phyloP scores from a whole-genome alignment of 1,140 invertebrate genomes.

The Tetramorium alpestre region DNA sequence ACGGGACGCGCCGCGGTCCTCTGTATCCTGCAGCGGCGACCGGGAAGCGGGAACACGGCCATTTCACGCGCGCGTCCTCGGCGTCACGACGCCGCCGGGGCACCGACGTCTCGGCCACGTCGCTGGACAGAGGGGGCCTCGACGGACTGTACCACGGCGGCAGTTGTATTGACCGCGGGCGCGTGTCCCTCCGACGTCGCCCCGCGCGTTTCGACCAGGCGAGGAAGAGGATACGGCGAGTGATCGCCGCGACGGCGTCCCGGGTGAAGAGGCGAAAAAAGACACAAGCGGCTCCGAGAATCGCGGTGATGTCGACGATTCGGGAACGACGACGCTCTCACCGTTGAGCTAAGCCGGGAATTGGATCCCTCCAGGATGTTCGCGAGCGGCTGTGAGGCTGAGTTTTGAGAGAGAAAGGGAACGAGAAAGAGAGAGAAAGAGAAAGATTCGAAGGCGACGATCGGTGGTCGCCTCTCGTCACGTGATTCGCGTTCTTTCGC shows the following conservation, averaged over 20 bases:
- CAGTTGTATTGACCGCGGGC: constrained; percentile 77
- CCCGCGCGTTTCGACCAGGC: not conserved
- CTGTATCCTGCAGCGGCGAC: not conserved
- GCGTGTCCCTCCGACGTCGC: constrained; percentile 55
- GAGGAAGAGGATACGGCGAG: not conserved
- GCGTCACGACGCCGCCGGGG: not conserved
- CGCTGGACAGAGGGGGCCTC: constrained; percentile 67
- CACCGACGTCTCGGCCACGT: not conserved
- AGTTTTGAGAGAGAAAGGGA: not conserved
- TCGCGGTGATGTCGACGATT: constrained; percentile 13
- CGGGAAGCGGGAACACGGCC: not conserved
- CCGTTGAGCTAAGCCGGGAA: not conserved
- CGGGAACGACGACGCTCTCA: not conserved
- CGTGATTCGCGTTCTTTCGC: constrained; percentile 67
- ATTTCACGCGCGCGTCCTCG: not conserved
- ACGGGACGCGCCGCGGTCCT: not conserved
- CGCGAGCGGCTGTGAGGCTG: not conserved
- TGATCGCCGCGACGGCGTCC: not conserved
- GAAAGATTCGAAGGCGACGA: constrained; percentile 9
- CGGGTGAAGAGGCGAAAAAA: no score
- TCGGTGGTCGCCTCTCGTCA: constrained; percentile 66
- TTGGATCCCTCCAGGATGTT: not conserved
- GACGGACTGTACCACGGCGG: constrained; percentile 70
- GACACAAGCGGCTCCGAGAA: no score
- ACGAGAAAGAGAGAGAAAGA: not conserved